Percentiles rank a stretch among this genome's conserved stretches.
Evolutionary conservation across 2,113 vertebrate genomes (phyloP).

Genomic region (Platichthys stellatus): DNA sequence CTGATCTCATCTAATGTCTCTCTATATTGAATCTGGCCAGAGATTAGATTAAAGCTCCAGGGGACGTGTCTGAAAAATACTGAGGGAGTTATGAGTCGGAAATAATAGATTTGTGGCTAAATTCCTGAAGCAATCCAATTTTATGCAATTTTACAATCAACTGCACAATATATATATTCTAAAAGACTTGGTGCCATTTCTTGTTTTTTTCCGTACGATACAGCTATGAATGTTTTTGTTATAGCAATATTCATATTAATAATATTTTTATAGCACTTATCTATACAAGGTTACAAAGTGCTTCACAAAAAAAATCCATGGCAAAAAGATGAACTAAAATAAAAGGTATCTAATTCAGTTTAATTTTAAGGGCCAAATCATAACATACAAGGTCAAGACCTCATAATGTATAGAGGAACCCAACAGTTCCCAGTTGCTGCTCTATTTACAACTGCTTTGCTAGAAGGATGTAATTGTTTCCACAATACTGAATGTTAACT

Average conservation of each 20-base stretch:
- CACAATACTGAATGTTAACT: not conserved
- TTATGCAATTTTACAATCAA: conserved; percentile 12
- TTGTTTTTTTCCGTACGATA: not conserved
- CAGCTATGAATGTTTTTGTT: not conserved
- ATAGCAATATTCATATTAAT: too few relatives aligned
- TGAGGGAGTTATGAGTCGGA: conserved; percentile 37
- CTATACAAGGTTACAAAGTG: too few relatives aligned
- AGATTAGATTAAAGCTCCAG: conserved; percentile 49
- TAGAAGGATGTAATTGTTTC: not conserved
- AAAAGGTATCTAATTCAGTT: too few relatives aligned
- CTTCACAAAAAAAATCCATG: too few relatives aligned
- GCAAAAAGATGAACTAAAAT: too few relatives aligned
- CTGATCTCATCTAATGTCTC: conserved; percentile 38
- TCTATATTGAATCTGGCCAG: conserved; percentile 44
- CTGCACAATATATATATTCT: not conserved
- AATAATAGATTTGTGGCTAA: conserved; percentile 34
- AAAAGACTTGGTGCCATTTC: not conserved
- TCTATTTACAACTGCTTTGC: not conserved
- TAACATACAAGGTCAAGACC: too few relatives aligned
- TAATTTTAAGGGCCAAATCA: too few relatives aligned
- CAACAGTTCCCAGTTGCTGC: too few relatives aligned
- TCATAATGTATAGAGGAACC: too few relatives aligned
- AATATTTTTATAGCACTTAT: too few relatives aligned
- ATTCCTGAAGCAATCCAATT: conserved; percentile 35
- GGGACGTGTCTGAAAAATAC: conserved; percentile 25